Evolutionary conservation across 2,888 invertebrate genomes (phyloP).

Genomic region (Orchesellides sinensis): DNA sequence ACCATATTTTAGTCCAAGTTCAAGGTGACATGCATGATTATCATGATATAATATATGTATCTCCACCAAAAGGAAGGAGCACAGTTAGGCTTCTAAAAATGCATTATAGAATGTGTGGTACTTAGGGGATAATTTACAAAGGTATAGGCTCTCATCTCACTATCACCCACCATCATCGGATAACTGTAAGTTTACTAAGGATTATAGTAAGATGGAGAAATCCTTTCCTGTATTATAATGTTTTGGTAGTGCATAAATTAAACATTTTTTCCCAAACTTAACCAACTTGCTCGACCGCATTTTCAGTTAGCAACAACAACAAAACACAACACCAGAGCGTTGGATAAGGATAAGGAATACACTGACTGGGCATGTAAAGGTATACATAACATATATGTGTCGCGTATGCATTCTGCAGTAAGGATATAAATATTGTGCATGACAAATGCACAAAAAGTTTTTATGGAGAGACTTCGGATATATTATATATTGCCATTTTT

Average conservation of each 20-base stretch:
- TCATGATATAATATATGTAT: background rate
- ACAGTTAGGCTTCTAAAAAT: too few relatives aligned
- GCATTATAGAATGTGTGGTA: too few relatives aligned
- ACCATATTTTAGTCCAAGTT: background rate
- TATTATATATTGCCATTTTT: background rate
- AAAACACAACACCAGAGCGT: too few relatives aligned
- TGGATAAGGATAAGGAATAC: background rate
- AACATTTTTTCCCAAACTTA: conserved; percentile 7
- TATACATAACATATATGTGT: background rate
- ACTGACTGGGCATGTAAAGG: background rate
- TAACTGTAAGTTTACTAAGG: too few relatives aligned
- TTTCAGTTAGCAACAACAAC: conserved; percentile 56
- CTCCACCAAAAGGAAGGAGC: background rate
- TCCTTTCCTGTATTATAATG: background rate
- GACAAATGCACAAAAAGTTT: too few relatives aligned
- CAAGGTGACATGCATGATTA: background rate
- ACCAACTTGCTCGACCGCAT: conserved; percentile 49
- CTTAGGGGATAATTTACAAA: background rate
- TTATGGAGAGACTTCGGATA: background rate
- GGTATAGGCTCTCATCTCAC: too few relatives aligned
- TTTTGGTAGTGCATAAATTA: background rate
- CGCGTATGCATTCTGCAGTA: too few relatives aligned
- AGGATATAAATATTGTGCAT: too few relatives aligned
- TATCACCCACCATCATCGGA: too few relatives aligned
- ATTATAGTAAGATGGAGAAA: background rate